phyloP scores from a whole-genome alignment of 2,797 vertebrate genomes.

The Falco naumanni region DNA sequence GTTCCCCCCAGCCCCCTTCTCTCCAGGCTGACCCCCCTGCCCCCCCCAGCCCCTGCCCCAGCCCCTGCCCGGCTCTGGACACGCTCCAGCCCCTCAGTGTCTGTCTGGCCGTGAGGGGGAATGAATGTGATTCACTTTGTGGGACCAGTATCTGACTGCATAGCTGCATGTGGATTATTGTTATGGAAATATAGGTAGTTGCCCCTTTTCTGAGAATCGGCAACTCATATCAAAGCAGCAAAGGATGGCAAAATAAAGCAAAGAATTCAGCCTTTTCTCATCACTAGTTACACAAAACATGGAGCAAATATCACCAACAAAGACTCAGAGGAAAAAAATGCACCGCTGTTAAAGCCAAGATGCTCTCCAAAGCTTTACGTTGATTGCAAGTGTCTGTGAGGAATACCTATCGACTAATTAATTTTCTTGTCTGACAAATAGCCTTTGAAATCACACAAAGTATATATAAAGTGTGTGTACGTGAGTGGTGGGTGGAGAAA shows the following conservation, averaged over 20 bases:
- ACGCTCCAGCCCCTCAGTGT: fast-evolving
- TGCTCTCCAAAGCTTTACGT: not conserved
- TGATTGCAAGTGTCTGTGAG: not conserved
- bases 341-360: not conserved
- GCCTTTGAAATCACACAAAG: slow-evolving; percentile 1
- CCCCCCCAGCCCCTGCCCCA: not conserved
- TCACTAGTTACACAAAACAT: not conserved
- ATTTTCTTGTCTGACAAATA: slow-evolving; percentile 22
- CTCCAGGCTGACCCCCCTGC: no score
- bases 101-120: not conserved
- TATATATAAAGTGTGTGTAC: not conserved
- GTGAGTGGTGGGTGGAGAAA: not conserved
- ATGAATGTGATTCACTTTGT: not conserved
- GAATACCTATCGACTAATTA: not conserved
- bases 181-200: not conserved
- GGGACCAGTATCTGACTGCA: not conserved
- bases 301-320: not conserved
- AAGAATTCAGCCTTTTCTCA: not conserved
- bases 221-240: fast-evolving
- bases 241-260: not conserved
- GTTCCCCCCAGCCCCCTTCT: no score
- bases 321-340: not conserved
- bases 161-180: not conserved
- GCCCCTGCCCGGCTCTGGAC: not conserved
- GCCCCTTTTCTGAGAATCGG: not conserved